Conservation (phyloP, 2,113 vertebrate genomes). For the Montifringilla adamsi region DNA sequence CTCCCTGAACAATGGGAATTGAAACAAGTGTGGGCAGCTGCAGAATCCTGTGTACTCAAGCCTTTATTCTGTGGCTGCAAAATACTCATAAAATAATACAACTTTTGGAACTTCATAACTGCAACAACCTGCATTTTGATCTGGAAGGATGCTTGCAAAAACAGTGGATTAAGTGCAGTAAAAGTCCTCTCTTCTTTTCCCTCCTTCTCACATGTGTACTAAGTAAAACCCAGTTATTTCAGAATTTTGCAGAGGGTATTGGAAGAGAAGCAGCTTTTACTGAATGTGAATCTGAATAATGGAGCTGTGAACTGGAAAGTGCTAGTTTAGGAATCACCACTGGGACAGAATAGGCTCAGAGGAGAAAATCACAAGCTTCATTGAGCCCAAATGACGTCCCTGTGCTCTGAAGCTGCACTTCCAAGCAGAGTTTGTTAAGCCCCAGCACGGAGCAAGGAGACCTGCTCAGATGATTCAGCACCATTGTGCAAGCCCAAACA, state of each 20-base stretch:
- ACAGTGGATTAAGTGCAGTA: background rate
- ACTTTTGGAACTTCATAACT: background rate
- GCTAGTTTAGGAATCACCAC: background rate
- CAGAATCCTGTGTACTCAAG: background rate
- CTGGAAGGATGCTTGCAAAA: background rate
- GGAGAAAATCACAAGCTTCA: background rate
- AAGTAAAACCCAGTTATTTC: background rate
- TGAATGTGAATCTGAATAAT: background rate
- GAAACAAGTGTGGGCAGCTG: background rate
- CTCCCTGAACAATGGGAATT: background rate
- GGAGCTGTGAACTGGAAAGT: background rate
- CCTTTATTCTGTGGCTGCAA: background rate
- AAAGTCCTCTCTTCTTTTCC: background rate
- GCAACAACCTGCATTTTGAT: background rate
- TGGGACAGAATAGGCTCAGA: background rate
- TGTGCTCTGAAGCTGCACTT: background rate
- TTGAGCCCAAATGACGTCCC: accelerated
- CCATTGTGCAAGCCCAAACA: constrained; percentile 27
- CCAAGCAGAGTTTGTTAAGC: background rate
- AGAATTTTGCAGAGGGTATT: background rate
- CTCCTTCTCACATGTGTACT: background rate
- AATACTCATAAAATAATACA: background rate
- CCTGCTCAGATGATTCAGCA: constrained; percentile 11
- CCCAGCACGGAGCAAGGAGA: background rate
- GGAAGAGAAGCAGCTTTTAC: background rate